phyloP scores from a whole-genome alignment of 2,113 vertebrate species.

The Dendrocopos noguchii region DNA sequence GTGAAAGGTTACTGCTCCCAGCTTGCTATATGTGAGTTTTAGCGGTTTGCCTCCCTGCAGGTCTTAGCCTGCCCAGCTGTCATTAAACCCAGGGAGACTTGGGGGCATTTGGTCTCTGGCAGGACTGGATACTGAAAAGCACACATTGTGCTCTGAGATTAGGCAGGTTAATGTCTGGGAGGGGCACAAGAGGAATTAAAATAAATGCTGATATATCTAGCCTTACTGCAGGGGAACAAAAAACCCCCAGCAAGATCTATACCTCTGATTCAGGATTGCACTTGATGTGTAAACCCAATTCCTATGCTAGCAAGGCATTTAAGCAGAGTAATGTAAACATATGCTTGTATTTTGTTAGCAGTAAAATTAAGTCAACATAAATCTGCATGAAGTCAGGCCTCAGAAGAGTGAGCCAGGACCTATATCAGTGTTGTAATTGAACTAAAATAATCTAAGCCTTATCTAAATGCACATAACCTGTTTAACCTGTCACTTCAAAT shows the following conservation, averaged over 20 bases:
- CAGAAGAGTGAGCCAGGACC: conserved; percentile 33
- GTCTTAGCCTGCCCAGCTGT: not conserved
- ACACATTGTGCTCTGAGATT: not conserved
- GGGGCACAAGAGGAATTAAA: not conserved
- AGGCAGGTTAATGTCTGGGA: not conserved
- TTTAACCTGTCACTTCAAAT: conserved; percentile 57
- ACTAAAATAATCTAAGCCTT: conserved; percentile 45
- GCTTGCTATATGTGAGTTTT: not conserved
- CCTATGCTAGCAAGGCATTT: not conserved
- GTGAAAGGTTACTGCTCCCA: not conserved
- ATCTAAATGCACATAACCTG: conserved; percentile 19
- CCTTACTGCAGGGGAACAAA: not conserved
- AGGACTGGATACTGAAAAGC: not conserved
- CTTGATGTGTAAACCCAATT: not conserved
- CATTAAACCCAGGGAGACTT: not conserved
- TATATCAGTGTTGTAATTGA: not conserved
- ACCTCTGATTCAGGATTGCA: not conserved
- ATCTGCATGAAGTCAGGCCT: not conserved
- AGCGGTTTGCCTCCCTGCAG: not conserved
- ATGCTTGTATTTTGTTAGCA: not conserved
- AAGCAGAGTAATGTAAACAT: not conserved
- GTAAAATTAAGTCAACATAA: not conserved
- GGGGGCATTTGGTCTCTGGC: not conserved
- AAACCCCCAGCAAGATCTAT: not conserved
- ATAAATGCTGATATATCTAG: not conserved